Base-by-base conservation (phyloP, 2,888 invertebrate genomes). In the Limenitis camilla region DNA sequence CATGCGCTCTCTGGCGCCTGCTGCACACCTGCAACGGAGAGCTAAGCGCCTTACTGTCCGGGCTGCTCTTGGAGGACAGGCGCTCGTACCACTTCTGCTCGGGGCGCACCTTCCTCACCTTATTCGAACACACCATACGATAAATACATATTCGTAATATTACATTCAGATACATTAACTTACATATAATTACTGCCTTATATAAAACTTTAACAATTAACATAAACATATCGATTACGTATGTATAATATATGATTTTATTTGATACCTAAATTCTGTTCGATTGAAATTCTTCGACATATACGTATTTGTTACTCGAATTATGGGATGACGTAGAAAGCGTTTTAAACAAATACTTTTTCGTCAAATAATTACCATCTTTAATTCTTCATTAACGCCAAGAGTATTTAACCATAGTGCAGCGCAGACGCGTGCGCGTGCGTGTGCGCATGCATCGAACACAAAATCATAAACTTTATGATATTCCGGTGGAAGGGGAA, bases 51-150 rank as follows among this genome's bases (percentile, higher is more conserved):
- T 73, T 77, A 67, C 61, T 72, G 66, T 74, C 74, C 64, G 63
- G 63, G 32, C 70, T 60, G 35, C 68, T 61, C 61, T 72, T 77
- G 52, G 72, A 66, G 49, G 84, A 85, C 58, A 86, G 78, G 38
- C 86, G 78, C 76, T 86, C 86, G 79, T 74, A 85, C 86, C 86
- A 86, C 58, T 76, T 79, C 71, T 73, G 79, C 56, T 79, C 75
- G 5, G 67, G 60, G 39, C 74, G 76, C 56, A 59, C 62, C 67
- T 75, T 76, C 71, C 74, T 74, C 68, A 80, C 81, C 85, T 84
- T 78, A n/a, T n/a, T n/a, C n/a, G n/a, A n/a, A n/a, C n/a, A n/a
- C n/a, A n/a, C n/a, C n/a, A n/a, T n/a, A n/a, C n/a, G n/a, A n/a
- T n/a, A n/a, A n/a, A n/a, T n/a, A n/a, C n/a, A n/a, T n/a, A n/a